phyloP scores from a whole-genome alignment of 2,888 invertebrate genomes.

The Pecten maximus region DNA sequence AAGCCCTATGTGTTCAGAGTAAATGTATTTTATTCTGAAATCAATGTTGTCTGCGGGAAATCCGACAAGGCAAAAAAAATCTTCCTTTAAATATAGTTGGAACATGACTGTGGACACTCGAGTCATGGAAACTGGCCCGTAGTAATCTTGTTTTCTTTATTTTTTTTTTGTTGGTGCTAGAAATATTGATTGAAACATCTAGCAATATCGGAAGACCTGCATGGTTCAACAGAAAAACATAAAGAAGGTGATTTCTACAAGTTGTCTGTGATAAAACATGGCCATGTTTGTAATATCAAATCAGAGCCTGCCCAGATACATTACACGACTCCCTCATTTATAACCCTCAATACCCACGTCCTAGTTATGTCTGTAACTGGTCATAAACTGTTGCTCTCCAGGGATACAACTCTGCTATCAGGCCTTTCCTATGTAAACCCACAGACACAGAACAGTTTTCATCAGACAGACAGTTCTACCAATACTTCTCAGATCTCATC shows the following conservation, averaged over 20 bases:
- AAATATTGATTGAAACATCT: background rate
- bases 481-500: too few species aligned
- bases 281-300: slow-evolving; percentile 1
- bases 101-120: background rate
- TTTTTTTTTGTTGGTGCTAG: background rate
- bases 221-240: background rate
- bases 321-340: background rate
- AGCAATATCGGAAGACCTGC: background rate
- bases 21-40: background rate
- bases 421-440: too few species aligned
- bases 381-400: background rate
- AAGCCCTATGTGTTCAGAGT: background rate
- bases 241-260: background rate
- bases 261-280: slow-evolving; percentile 1
- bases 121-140: background rate
- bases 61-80: background rate
- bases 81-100: background rate
- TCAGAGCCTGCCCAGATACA: background rate
- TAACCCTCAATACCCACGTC: background rate
- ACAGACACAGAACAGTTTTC: background rate
- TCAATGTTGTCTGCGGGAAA: background rate
- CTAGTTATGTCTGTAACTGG: background rate
- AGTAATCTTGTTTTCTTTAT: background rate
- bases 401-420: background rate
- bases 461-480: too few species aligned